phyloP scores from a whole-genome alignment of 1,140 invertebrate genomes.

The Scaptomyza hsui region DNA sequence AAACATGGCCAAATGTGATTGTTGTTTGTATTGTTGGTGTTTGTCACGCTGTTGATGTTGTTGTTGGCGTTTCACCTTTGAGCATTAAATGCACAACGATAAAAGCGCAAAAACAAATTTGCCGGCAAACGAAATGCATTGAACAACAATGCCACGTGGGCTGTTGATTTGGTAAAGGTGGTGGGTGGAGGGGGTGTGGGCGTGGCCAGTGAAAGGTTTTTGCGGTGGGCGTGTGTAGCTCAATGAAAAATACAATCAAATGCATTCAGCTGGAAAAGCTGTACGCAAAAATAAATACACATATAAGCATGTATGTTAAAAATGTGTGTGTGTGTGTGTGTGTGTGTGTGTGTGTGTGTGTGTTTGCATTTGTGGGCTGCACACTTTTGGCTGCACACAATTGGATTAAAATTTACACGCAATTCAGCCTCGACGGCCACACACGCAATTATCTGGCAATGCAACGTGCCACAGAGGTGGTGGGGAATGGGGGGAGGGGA shows the following conservation, averaged over 20 bases:
- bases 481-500: background rate
- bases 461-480: conserved; percentile 8
- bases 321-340: conserved; percentile 7
- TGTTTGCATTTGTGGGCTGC: conserved; percentile 43
- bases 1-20: conserved; percentile 36
- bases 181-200: conserved; percentile 18
- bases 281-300: conserved; percentile 79
- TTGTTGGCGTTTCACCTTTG: conserved; percentile 66
- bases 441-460: conserved; percentile 73
- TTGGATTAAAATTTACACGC: conserved; percentile 82
- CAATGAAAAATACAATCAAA: conserved; percentile 78
- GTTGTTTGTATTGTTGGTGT: conserved; percentile 24
- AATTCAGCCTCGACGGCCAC: conserved; percentile 58
- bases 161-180: conserved; percentile 10
- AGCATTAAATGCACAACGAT: conserved; percentile 53
- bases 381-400: conserved; percentile 72
- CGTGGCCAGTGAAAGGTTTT: conserved; percentile 28
- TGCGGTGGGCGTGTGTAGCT: conserved; percentile 36
- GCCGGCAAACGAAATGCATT: conserved; percentile 53
- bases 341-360: conserved; percentile 28
- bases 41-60: conserved; percentile 12
- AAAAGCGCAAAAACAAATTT: conserved; percentile 63
- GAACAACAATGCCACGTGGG: conserved; percentile 46
- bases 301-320: conserved; percentile 28
- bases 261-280: conserved; percentile 77